Percentiles rank a stretch among this genome's conserved stretches.
Evolutionary conservation across 2,113 vertebrate genomes (phyloP).

Genomic region (Cavia porcellus): DNA sequence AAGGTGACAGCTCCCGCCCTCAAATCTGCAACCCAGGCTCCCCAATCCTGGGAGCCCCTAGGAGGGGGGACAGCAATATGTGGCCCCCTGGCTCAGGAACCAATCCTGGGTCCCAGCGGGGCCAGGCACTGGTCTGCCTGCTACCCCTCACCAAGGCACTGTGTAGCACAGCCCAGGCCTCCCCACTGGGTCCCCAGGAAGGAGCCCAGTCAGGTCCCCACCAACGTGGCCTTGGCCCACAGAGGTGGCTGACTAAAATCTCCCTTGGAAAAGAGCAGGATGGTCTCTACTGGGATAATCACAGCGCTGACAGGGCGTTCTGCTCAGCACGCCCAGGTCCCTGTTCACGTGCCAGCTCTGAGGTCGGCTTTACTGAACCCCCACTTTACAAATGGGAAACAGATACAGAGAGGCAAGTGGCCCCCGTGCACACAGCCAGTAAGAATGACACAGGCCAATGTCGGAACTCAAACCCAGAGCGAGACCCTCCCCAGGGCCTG

Average conservation of each 20-base stretch:
- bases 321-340: fast-evolving
- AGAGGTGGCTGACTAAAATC: neutral
- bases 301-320: neutral
- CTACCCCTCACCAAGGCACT: fast-evolving
- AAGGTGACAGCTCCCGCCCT: neutral
- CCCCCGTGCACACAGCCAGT: neutral
- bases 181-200: neutral
- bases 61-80: neutral
- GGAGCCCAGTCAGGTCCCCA: neutral
- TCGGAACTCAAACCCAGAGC: neutral
- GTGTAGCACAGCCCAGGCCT: fast-evolving
- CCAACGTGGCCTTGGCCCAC: neutral
- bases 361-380: neutral
- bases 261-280: neutral
- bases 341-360: neutral
- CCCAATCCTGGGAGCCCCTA: neutral
- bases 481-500: neutral
- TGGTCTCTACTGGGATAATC: fast-evolving
- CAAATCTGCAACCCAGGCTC: neutral
- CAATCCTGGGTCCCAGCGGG: fast-evolving
- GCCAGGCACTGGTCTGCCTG: fast-evolving
- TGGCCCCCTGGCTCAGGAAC: neutral
- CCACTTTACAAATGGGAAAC: neutral
- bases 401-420: neutral
- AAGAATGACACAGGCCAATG: too few relatives aligned